Base-by-base conservation (phyloP, 2,888 invertebrate species). In the Drosophila pseudotakahashii region DNA sequence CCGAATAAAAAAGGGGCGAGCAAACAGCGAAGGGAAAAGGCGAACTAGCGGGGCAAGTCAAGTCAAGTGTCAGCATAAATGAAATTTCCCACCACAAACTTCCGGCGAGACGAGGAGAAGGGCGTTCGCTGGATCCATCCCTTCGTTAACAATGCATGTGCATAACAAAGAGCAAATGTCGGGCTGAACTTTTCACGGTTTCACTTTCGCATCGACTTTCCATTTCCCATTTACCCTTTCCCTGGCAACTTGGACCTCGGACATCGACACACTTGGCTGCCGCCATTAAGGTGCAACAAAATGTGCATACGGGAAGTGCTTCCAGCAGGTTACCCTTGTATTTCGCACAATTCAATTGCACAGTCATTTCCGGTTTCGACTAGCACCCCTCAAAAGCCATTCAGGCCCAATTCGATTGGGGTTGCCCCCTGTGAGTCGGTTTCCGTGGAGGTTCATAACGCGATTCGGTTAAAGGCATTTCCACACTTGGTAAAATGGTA, bases 41-140 rank as follows among this genome's bases (percentile, higher is more conserved):
- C 63, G 66, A 44, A 36, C 61, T 32, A 36, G 16, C 42, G 6
- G 74, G 69, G 72, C 67, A 71, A 75, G 75, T 60, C 81, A 73
- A 88, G 85, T 88, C 88, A 88, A 88, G 88, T 89, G 88, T 89
- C 88, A 88, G 89, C 85, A 84, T 78, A 84, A 88, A 88, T 89
- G 84, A 88, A 89, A 87, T 88, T 88, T 88, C 82, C 89, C 89
- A 86, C 88, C 88, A 44, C 89, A 89, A 85, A 88, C 77, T 87
- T 88, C 89, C 89, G 89, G 68, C 53, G 11, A 68, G 54, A 14
- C 16, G 50, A 19, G 32, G 37, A 19, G 4, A 32, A 36, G 34
- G 23, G 16, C 13, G 16, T 26, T 45, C 36, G 70, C 14, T 26
- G 42, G 50, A 53, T 30, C 54, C 64, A 16, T 75, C 34, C 45